A percentile compares a stretch with the other conserved stretches of the same genome.
Conservation (phyloP, 2,888 invertebrate species). For the Oeneis ivallda region DNA sequence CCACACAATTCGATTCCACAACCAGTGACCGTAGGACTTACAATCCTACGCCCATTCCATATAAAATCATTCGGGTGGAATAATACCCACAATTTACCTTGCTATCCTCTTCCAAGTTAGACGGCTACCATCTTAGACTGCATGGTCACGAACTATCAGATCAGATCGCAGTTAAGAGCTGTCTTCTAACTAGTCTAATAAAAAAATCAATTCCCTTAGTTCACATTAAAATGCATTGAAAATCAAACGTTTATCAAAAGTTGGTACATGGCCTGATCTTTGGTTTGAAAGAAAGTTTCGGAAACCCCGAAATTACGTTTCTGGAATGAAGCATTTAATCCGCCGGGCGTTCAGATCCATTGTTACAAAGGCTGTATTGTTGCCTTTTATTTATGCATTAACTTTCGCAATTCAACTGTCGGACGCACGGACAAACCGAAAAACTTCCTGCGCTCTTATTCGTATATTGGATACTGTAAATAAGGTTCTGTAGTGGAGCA, state of each 20-base stretch:
- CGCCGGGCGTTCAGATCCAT: slow-evolving; percentile 22
- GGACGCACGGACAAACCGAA: slow-evolving; percentile 45
- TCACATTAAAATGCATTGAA: neutral
- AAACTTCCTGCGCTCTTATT: slow-evolving; percentile 28
- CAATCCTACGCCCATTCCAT: no score
- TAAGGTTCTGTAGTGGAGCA: slow-evolving; percentile 8
- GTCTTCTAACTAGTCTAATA: no score
- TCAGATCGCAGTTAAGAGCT: no score
- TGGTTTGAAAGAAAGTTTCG: slow-evolving; percentile 5
- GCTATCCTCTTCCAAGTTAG: no score
- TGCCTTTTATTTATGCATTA: slow-evolving; percentile 78
- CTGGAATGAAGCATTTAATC: slow-evolving; percentile 26
- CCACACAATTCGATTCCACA: no score
- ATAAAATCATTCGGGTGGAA: no score
- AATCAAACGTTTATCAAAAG: neutral
- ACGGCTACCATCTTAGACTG: no score
- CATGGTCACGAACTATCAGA: no score
- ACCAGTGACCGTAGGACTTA: no score
- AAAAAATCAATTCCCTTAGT: neutral
- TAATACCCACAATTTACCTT: no score
- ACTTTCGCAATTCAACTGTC: slow-evolving; percentile 75
- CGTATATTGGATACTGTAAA: slow-evolving; percentile 24
- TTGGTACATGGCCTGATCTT: neutral
- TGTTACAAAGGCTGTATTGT: slow-evolving; percentile 55
- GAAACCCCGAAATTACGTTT: slow-evolving; percentile 9